Conservation (phyloP, 2,797 vertebrate genomes). For the Holocentrus rufus region DNA sequence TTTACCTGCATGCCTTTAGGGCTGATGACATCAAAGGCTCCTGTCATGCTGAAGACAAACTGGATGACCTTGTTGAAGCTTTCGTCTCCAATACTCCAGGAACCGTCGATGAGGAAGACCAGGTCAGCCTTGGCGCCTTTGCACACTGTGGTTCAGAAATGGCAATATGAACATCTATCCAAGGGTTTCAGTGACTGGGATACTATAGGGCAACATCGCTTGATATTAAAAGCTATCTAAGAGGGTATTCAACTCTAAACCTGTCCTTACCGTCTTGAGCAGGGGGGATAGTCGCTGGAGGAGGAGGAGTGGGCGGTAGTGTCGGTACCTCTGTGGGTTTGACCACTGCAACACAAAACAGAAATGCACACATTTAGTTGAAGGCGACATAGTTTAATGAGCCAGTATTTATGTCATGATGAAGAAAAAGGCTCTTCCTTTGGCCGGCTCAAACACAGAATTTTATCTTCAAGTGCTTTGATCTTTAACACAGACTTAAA, state of each 20-base stretch:
- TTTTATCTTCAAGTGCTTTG: not conserved
- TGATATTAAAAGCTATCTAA: not conserved
- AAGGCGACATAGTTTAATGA: not conserved
- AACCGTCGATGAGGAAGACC: slow-evolving; percentile 97
- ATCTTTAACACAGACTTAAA: not conserved
- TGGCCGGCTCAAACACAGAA: not conserved
- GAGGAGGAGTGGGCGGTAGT: slow-evolving; percentile 88
- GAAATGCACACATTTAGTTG: not conserved
- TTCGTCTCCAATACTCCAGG: slow-evolving; percentile 99
- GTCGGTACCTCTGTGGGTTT: slow-evolving; percentile 94
- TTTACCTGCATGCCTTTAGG: slow-evolving; percentile 93
- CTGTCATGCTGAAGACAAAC: slow-evolving; percentile 95
- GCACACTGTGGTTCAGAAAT: slow-evolving; percentile 85
- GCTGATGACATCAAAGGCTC: slow-evolving; percentile 93
- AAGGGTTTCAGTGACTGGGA: not conserved
- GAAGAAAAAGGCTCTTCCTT: not conserved
- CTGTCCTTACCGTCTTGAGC: slow-evolving; percentile 90
- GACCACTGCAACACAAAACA: slow-evolving; percentile 82
- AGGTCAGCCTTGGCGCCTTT: slow-evolving; percentile 97
- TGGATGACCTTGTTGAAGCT: slow-evolving; percentile 97
- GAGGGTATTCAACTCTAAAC: not conserved
- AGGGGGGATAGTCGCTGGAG: slow-evolving; percentile 90
- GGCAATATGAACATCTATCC: slow-evolving; percentile 5
- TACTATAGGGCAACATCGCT: not conserved
- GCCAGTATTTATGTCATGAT: not conserved